Conservation (phyloP, 2,888 invertebrate species). For the Nineta flava region DNA sequence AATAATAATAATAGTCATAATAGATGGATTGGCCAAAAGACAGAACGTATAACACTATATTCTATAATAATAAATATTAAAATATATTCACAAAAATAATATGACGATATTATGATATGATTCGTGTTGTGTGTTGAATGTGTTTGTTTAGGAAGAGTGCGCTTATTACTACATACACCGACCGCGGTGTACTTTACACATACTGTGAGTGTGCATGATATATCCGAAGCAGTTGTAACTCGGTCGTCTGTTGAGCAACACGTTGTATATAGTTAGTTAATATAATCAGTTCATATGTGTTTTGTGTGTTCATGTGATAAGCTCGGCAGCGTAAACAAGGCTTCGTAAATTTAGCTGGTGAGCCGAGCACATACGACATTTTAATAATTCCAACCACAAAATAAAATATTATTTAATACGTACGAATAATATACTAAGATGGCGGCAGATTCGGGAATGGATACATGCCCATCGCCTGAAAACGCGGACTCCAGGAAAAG, state of each 20-base stretch:
- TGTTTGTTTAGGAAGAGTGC: neutral
- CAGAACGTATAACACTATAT: no score
- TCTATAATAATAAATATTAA: no score
- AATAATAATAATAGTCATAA: no score
- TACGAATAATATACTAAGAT: conserved; percentile 37
- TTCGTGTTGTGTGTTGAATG: no score
- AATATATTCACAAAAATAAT: no score
- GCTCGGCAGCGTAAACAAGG: neutral
- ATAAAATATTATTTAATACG: conserved; percentile 11
- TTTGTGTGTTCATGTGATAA: neutral
- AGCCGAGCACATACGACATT: conserved; percentile 9
- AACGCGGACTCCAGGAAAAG: conserved; percentile 81
- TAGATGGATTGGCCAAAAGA: no score
- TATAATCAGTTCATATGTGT: neutral
- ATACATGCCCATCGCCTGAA: conserved; percentile 87
- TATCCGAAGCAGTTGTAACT: neutral
- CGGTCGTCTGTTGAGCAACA: neutral
- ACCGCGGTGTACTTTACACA: neutral
- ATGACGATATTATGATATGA: no score
- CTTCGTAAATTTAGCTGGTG: neutral
- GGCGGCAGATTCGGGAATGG: conserved; percentile 88
- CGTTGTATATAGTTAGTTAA: neutral
- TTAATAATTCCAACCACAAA: conserved; percentile 12
- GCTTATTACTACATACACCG: neutral
- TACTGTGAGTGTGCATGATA: neutral